Evolutionary conservation across 2,797 vertebrate genomes (phyloP).

Genomic region (Tolypeutes matacus): DNA sequence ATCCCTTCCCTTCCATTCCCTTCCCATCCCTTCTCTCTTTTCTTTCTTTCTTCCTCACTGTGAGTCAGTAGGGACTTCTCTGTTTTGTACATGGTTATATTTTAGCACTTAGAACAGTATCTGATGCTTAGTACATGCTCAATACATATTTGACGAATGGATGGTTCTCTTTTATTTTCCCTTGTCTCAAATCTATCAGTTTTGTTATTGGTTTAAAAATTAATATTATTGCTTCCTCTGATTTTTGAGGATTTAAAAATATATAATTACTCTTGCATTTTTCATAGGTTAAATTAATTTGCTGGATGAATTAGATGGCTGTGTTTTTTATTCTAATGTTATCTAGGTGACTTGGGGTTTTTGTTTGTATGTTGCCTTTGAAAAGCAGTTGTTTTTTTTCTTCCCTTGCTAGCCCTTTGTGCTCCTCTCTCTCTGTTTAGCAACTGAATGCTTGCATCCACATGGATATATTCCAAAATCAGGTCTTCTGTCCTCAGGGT

Average conservation of each 20-base stretch:
- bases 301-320: neutral
- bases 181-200: neutral
- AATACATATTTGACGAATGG: neutral
- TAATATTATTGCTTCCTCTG: neutral
- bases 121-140: neutral
- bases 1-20: neutral
- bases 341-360: neutral
- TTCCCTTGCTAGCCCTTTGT: neutral
- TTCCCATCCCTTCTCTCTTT: neutral
- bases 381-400: neutral
- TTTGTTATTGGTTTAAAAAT: neutral
- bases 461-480: neutral
- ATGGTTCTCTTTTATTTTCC: neutral
- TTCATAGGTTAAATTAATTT: neutral
- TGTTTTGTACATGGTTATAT: neutral
- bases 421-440: neutral
- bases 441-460: neutral
- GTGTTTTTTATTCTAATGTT: neutral
- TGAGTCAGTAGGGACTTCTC: neutral
- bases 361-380: too few relatives aligned
- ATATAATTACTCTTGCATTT: neutral
- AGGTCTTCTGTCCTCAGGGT: neutral
- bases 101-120: neutral
- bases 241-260: neutral
- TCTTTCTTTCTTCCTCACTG: neutral